Evolutionary conservation across 2,797 vertebrate species (phyloP).

Genomic region (Anabas testudineus): DNA sequence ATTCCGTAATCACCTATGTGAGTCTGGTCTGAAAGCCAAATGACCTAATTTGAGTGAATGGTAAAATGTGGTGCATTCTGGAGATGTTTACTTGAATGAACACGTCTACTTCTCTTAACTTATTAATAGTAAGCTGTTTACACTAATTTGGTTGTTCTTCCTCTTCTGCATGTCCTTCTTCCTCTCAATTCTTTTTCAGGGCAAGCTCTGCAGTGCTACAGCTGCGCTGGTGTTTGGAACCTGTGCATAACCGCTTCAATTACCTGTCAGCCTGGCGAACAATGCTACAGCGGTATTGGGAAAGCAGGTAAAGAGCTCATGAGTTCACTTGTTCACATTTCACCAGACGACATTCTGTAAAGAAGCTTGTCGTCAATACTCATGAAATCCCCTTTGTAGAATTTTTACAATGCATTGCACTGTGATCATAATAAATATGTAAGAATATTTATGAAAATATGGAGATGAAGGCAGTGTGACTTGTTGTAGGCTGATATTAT

Average conservation of each 20-base stretch:
- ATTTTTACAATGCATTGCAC: no score
- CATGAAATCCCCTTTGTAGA: not conserved
- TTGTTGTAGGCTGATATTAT: no score
- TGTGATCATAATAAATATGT: no score
- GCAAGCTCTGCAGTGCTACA: slow-evolving; percentile 78
- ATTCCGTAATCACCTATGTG: no score
- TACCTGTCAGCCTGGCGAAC: accelerated
- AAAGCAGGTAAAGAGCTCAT: slow-evolving; percentile 67
- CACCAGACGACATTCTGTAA: not conserved
- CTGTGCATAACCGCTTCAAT: slow-evolving; percentile 41
- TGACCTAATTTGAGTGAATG: no score
- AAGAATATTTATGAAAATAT: no score
- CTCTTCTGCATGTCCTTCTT: not conserved
- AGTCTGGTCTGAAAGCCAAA: no score
- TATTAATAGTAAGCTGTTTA: no score
- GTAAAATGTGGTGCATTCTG: no score
- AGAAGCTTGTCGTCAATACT: not conserved
- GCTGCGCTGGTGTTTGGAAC: slow-evolving; percentile 55
- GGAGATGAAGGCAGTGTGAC: no score
- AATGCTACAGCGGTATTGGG: slow-evolving; percentile 73
- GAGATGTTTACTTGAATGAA: no score
- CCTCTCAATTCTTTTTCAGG: slow-evolving; percentile 53
- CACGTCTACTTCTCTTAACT: no score
- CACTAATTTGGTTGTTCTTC: not conserved
- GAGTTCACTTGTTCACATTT: slow-evolving; percentile 10